Conservation (phyloP, 2,888 invertebrate species). For the Dasypolia templi region DNA sequence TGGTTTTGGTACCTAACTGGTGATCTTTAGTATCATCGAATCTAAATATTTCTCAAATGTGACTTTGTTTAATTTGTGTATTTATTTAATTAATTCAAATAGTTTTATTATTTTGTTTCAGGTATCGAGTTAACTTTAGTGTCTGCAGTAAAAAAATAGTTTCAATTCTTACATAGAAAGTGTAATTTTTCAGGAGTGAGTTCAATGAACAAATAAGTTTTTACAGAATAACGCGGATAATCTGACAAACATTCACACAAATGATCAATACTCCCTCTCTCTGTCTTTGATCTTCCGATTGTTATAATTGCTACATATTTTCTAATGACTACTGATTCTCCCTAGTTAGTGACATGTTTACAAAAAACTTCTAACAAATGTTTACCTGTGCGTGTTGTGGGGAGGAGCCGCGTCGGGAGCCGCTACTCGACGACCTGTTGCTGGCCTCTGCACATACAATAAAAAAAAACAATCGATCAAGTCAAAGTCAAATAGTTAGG, state of each 20-base stretch:
- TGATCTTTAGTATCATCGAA: no score
- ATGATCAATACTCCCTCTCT: background rate
- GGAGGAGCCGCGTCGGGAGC: conserved; percentile 84
- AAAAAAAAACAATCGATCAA: conserved; percentile 55
- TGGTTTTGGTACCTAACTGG: no score
- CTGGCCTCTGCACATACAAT: conserved; percentile 79
- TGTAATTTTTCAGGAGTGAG: background rate
- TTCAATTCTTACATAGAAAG: background rate
- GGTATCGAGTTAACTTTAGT: background rate
- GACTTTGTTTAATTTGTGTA: no score
- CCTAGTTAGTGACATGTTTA: background rate
- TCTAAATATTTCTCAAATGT: no score
- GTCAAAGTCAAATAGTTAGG: no score
- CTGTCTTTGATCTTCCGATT: background rate
- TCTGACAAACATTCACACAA: background rate
- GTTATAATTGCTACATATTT: background rate
- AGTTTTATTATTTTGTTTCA: no score
- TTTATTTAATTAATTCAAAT: no score
- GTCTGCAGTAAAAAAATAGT: background rate
- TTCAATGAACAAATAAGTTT: background rate
- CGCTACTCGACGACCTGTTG: conserved; percentile 87
- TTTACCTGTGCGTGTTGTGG: conserved; percentile 79
- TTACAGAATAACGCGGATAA: no score
- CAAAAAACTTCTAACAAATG: background rate
- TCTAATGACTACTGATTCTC: background rate